Base-by-base conservation (phyloP, 30 jellyfish, hydroid and myxozoan genomes). In the Hydra vulgaris region DNA sequence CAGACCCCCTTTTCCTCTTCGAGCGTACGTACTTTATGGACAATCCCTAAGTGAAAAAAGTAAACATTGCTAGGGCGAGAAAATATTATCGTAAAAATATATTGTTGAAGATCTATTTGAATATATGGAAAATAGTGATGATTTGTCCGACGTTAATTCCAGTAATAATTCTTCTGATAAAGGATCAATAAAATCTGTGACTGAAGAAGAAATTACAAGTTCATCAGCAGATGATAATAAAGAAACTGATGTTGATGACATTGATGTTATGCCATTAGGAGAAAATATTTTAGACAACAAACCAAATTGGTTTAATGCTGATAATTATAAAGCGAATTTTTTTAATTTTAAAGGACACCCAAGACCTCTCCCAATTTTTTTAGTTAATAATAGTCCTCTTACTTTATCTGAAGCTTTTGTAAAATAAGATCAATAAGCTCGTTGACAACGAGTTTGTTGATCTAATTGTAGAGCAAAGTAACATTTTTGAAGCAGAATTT, bases 121-220 rank as follows among this genome's bases (percentile, higher is more conserved):
- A 15, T 56, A 56, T 56, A 56, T 56, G 17, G 71, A n/a, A n/a
- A 56, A 56, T 56, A 56, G 71, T 56, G 71, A n/a, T 56, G 71
- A 56, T n/a, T 15, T 56, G n/a, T 15, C 71, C 17, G 71, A 56
- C n/a, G 17, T 56, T 56, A 56, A n/a, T 56, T 15, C 71, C n/a
- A n/a, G n/a, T 56, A 56, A 56, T 56, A n/a, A 56, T 15, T 56
- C 71, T 56, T 56, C n/a, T 15, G 71, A 56, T 56, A n/a, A 56
- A 56, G 71, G 71, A n/a, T 56, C 71, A 56, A 56, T 56, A 56
- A 56, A 56, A 56, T 56, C 71, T 56, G 71, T 56, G 71, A 56
- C n/a, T 15, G 71, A 56, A 56, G n/a, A 56, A n/a, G n/a, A 15
- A 15, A 56, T 56, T 56, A 15, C n/a, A n/a, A 15, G 18, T 15